Evolutionary conservation across 2,113 vertebrate species (phyloP).

Genomic region (Etia nguti): DNA sequence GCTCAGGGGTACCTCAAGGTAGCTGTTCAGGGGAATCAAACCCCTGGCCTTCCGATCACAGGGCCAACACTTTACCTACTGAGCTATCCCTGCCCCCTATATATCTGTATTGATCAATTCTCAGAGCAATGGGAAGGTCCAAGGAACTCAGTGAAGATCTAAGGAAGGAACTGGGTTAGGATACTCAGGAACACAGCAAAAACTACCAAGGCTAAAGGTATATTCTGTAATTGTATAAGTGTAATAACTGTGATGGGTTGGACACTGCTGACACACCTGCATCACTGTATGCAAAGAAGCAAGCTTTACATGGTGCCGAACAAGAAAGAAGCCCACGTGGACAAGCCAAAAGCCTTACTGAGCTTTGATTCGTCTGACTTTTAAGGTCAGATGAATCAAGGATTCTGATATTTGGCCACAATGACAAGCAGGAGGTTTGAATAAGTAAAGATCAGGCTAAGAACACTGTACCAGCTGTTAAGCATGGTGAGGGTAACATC

Average conservation of each 20-base stretch:
- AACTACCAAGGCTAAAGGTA: not conserved
- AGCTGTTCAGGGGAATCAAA: too few species aligned
- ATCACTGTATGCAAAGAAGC: not conserved
- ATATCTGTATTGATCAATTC: not conserved
- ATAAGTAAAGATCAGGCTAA: not conserved
- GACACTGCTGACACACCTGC: not conserved
- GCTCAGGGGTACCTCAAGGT: too few species aligned
- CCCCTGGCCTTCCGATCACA: too few species aligned
- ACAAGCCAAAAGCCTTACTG: not conserved
- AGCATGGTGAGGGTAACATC: not conserved
- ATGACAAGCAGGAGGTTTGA: not conserved
- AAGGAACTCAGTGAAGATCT: not conserved
- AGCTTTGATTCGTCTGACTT: too few species aligned
- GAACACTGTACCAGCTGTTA: not conserved
- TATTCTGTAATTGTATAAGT: not conserved
- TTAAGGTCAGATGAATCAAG: not conserved
- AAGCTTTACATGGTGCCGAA: not conserved
- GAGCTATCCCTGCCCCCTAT: too few species aligned
- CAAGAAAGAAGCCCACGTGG: not conserved
- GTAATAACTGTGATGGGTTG: not conserved
- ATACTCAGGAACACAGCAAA: not conserved
- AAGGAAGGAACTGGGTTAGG: not conserved
- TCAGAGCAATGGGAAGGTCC: not conserved
- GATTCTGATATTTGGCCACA: not conserved
- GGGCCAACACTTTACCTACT: too few species aligned